Evolutionary conservation across 2,797 vertebrate genomes (phyloP).

Genomic region (Danio aesculapii): DNA sequence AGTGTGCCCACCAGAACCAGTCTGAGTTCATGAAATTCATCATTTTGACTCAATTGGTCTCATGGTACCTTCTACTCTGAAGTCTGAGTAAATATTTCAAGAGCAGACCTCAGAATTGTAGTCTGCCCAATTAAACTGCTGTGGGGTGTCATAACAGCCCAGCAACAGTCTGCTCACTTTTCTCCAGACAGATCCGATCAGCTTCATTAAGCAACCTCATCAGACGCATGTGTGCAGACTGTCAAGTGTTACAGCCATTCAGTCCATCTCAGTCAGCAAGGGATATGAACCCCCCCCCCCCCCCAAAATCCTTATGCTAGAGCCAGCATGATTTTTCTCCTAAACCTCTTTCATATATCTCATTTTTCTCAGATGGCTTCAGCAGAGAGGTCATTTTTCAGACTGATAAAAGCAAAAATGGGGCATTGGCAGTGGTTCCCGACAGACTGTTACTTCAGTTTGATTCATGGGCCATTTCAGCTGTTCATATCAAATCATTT

Average conservation of each 20-base stretch:
- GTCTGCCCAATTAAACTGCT: slow-evolving; percentile 22
- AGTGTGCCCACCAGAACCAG: background rate
- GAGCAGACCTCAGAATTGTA: background rate
- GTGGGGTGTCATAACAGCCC: background rate
- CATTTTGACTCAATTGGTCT: slow-evolving; percentile 20
- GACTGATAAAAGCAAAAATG: slow-evolving; percentile 2
- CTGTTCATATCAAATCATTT: background rate
- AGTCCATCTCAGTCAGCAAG: no score
- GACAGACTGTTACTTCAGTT: background rate
- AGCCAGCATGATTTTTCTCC: background rate
- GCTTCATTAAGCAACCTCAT: slow-evolving; percentile 31
- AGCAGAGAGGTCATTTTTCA: background rate
- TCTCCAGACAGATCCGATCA: slow-evolving; percentile 27
- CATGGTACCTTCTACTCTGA: slow-evolving; percentile 8
- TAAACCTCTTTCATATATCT: background rate
- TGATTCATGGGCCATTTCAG: background rate
- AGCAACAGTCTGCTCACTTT: background rate
- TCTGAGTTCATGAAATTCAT: background rate
- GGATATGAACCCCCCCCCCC: no score
- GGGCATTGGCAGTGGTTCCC: background rate
- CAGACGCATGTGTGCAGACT: background rate
- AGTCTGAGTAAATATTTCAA: slow-evolving; percentile 38
- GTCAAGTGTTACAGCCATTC: background rate
- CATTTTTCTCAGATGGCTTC: background rate
- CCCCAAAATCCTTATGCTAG: background rate